Percentiles rank a stretch among this genome's conserved stretches.
phyloP scores from a whole-genome alignment of 1,140 invertebrate genomes.

The Drosophila pectinifera region DNA sequence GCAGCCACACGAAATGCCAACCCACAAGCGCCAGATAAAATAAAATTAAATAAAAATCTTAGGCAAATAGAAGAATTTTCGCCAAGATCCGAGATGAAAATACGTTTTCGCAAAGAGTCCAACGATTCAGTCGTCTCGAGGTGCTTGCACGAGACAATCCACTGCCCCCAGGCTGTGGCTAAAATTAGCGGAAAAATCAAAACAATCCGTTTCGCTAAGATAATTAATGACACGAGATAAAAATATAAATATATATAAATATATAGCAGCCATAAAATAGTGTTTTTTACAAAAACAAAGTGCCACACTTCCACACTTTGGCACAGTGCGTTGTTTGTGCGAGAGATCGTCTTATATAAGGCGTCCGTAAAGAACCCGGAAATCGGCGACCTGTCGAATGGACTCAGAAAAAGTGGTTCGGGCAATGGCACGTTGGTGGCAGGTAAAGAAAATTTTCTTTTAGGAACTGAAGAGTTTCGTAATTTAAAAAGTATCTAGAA shows the following conservation, averaged over 20 bases:
- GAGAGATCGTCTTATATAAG: constrained; percentile 62
- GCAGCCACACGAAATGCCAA: constrained; percentile 46
- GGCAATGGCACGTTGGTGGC: constrained; percentile 85
- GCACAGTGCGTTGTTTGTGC: constrained; percentile 51
- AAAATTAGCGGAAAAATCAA: constrained; percentile 60
- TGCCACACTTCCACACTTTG: constrained; percentile 23
- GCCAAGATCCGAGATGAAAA: constrained; percentile 57
- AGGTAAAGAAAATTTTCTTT: constrained; percentile 63
- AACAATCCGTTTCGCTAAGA: constrained; percentile 34
- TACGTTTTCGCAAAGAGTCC: constrained; percentile 67
- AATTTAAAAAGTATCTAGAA: background rate
- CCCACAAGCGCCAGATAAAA: constrained; percentile 49
- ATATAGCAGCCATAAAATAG: constrained; percentile 42
- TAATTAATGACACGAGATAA: constrained; percentile 54
- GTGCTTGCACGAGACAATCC: constrained; percentile 58
- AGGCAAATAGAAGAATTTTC: constrained; percentile 45
- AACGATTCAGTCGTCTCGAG: constrained; percentile 62
- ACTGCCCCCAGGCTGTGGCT: constrained; percentile 36
- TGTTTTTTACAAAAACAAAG: constrained; percentile 32
- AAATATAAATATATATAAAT: constrained; percentile 52
- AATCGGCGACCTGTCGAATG: constrained; percentile 52
- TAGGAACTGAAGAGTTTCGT: background rate
- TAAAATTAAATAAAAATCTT: constrained; percentile 61
- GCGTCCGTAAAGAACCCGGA: constrained; percentile 29
- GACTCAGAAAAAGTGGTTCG: constrained; percentile 84